Base-by-base conservation (phyloP, 2,888 invertebrate species). In the Andrena camellia region DNA sequence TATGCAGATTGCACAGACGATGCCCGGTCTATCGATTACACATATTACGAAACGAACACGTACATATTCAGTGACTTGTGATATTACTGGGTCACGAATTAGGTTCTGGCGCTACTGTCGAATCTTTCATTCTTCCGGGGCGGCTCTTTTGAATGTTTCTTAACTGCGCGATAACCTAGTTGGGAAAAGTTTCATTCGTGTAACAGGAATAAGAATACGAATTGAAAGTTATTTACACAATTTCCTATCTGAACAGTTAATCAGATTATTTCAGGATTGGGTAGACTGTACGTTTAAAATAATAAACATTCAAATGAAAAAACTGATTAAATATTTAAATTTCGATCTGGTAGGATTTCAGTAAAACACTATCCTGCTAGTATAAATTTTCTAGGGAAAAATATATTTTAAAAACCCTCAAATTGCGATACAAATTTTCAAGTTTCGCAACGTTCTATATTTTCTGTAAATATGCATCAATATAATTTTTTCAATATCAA, bases 21-120 rank as follows among this genome's bases (percentile, higher is more conserved):
- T 29, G 54, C 72, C 26, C 42, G 23, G 23, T 35, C 20, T 60
- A 62, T 57, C n/a, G 17, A 77, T 77, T 33, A 52, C 35, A 54
- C 23, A 13, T 63, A 68, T 78, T 64, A 66, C 48, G 71, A 57
- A 54, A 69, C 66, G 64, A 66, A n/a, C 35, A 60, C 35, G 54
- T 52, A 60, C 35, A 50, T 52, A 72, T 17, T 7, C 13, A 59
- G 62, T 35, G 64, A 33, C 42, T 64, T 50, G 60, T 72, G 66
- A 63, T 52, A 72, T 50, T 73, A 67, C 70, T 67, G 54, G 42
- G 76, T 64, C 79, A 67, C 81, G 60, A 20, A 42, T 42, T 50
- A 63, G 50, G 35, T 74, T 81, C 35, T 60, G 83, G 88, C 89
- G 89, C 88, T 75, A 66, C 35, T 52, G 42, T 78, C 86, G 80